phyloP scores from a whole-genome alignment of 2,888 invertebrate species.

The Pollenia labialis region DNA sequence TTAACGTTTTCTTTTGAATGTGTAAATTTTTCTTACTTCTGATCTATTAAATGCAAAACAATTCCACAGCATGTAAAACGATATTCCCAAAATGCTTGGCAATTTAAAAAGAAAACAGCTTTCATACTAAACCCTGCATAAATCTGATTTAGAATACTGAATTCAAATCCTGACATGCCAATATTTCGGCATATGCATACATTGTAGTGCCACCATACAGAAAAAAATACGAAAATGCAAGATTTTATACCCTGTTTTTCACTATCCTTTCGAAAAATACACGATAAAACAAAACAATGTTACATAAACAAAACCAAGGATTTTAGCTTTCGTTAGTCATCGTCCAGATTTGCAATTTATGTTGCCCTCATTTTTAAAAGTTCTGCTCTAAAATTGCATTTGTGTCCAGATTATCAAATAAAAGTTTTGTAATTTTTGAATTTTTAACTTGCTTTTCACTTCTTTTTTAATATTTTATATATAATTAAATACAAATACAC shows the following conservation, averaged over 20 bases:
- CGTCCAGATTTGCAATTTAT: no score
- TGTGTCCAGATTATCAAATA: no score
- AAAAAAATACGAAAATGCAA: neutral
- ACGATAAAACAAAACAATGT: neutral
- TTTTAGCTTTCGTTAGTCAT: neutral
- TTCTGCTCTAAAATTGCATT: no score
- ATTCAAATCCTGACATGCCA: neutral
- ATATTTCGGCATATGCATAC: conserved; percentile 14
- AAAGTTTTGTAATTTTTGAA: no score
- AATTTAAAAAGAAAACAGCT: neutral
- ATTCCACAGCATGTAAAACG: no score
- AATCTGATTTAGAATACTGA: conserved; percentile 5
- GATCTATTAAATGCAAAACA: no score
- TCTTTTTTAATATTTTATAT: no score
- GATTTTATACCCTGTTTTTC: neutral
- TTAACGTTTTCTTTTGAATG: no score
- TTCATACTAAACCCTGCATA: neutral
- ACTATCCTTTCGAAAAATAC: neutral
- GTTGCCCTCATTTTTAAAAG: no score
- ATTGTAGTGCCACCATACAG: neutral
- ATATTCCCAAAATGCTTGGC: neutral
- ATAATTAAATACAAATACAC: no score
- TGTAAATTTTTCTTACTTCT: no score
- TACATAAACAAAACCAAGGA: neutral
- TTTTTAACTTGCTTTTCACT: no score